These are phyloP conservation scores for Xenopus borealis DNA, from an alignment of 2,113 vertebrate species.

Conservation along the genomic window DNA sequence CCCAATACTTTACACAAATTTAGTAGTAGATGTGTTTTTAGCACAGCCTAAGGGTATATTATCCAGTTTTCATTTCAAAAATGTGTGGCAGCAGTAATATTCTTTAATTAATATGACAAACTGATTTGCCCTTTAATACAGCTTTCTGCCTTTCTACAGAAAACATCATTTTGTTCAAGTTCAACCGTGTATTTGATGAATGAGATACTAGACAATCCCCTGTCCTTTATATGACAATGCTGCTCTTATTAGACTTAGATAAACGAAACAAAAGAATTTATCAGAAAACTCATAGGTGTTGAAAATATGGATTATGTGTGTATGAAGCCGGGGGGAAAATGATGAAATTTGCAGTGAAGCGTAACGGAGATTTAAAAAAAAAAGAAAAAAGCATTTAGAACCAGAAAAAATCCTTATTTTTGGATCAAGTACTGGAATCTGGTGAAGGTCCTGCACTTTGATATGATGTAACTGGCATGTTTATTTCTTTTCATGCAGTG, in stretches of 20 bases:
- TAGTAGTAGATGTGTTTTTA: no score
- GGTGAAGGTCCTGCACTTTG: constrained; percentile 23
- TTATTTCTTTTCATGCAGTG: constrained; percentile 37
- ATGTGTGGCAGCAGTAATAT: no score
- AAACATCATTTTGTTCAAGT: background rate
- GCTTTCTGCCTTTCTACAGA: background rate
- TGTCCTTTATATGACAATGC: background rate
- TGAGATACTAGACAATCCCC: background rate
- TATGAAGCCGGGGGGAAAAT: constrained; percentile 15
- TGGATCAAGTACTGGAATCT: constrained; percentile 12
- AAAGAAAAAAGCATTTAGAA: constrained; percentile 9
- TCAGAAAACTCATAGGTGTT: constrained; percentile 49
- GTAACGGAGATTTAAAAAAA: constrained; percentile 26
- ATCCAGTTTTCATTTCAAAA: no score
- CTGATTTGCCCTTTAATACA: background rate
- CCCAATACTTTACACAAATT: no score
- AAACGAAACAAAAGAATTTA: constrained; percentile 61
- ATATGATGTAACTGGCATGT: constrained; percentile 1
- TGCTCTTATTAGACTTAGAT: background rate
- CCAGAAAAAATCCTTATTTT: constrained; percentile 1
- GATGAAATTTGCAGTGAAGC: constrained; percentile 31
- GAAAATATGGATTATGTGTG: constrained; percentile 39
- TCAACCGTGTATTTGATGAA: no score
- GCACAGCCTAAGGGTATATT: no score
- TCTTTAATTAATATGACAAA: background rate